These are phyloP conservation scores for Salvelinus alpinus DNA, from an alignment of 2,113 vertebrate species.

Conservation along the genomic window DNA sequence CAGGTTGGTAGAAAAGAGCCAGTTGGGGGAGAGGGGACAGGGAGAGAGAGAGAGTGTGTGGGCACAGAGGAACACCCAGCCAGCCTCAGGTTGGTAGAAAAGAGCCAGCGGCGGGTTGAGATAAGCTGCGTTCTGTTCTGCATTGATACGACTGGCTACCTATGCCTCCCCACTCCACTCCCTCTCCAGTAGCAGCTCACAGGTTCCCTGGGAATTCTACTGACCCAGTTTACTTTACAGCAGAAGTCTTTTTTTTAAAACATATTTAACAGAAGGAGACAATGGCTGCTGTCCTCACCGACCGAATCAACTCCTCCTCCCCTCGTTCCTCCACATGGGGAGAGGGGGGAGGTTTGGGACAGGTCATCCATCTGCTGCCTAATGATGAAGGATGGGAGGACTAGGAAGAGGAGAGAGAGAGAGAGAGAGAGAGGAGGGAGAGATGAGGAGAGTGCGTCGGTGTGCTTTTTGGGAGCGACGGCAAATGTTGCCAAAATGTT, in stretches of 20 bases:
- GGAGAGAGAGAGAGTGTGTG: background rate
- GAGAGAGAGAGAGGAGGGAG: slow-evolving; percentile 6
- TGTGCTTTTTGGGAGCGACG: slow-evolving; percentile 37
- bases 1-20: slow-evolving; percentile 6
- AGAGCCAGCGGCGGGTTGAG: slow-evolving; percentile 38
- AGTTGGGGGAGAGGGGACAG: background rate
- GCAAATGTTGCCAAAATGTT: slow-evolving; percentile 28
- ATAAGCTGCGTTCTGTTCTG: slow-evolving; percentile 53
- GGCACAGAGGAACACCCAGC: background rate
- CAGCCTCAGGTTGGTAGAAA: slow-evolving; percentile 7
- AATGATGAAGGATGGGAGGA: slow-evolving; percentile 69
- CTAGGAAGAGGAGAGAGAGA: slow-evolving; percentile 42
- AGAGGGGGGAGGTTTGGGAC: slow-evolving; percentile 46
- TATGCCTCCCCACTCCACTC: slow-evolving; percentile 17
- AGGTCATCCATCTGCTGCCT: slow-evolving; percentile 62
- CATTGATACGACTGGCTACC: slow-evolving; percentile 38
- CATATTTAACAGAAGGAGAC: slow-evolving; percentile 69
- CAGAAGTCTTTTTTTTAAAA: slow-evolving; percentile 72
- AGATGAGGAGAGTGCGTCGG: slow-evolving; percentile 23
- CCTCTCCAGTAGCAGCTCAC: slow-evolving; percentile 19
- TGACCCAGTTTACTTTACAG: slow-evolving; percentile 75
- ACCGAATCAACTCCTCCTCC: slow-evolving; percentile 10
- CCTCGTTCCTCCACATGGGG: slow-evolving; percentile 21
- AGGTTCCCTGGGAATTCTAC: slow-evolving; percentile 67
- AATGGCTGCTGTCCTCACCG: slow-evolving; percentile 58